Evolutionary conservation across 2,113 vertebrate species (phyloP), one percentile per base, ranked within the genome.

Genomic region (Lethenteron camtschaticum): DNA sequence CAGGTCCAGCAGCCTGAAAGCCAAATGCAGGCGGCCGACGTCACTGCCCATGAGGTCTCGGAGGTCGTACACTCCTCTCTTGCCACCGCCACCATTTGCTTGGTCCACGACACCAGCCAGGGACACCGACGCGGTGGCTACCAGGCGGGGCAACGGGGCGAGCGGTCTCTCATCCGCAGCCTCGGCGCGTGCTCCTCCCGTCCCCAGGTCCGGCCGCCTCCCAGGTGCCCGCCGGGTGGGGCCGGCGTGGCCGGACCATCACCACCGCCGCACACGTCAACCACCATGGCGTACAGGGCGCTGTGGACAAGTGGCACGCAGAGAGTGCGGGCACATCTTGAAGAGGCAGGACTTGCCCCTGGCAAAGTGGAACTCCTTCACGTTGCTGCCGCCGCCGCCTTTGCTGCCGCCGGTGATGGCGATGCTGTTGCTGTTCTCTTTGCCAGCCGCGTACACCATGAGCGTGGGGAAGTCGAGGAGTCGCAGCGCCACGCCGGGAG

Each of bases 301-400:
- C 81, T 70, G 74, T 76, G 1, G 68, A 73, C 2, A 79, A 73
- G n/a, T 80, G 80, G 10, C 10, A 55, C 79, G 77, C 66, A 84
- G 72, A 4, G 75, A 74, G 57, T 74, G 70, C 69, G 79, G 41
- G 57, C 75, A 75, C 69, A 82, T 83, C 77, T 79, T 81, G 73
- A 91, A 88, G 56, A 89, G 76, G 71, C 88, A 92, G 3, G 82
- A 84, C 76, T 95, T 95, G 76, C 87, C 90, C 76, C 82, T 81
- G 68, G 77, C 75, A 56, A 85, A 85, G 11, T 10, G 3, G 70
- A 74, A 72, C 69, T 74, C 71, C 12, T 41, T 41, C 41, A 41
- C 41, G 41, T 7, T 41, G 41, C 41, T 41, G 41, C 41, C 6
- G 41, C 41, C 7, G 41, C 41, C 6, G 41, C 6, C 6, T 5